Conservation (phyloP, 2,113 vertebrate genomes). For the Progne subis region DNA sequence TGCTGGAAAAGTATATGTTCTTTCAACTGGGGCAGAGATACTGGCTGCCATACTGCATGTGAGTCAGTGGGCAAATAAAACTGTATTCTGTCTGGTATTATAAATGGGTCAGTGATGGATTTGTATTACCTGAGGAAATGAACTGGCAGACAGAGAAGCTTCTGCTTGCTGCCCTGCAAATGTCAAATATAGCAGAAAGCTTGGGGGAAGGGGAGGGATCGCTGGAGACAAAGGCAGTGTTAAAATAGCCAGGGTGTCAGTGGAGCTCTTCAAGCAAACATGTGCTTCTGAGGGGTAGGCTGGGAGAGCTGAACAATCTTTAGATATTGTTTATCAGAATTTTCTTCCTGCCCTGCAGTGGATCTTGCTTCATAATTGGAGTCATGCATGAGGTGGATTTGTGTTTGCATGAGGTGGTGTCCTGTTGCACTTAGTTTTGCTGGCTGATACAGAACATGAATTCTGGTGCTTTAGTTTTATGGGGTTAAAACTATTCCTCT, state of each 20-base stretch:
- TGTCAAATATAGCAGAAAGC: slow-evolving; percentile 37
- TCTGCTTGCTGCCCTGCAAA: slow-evolving; percentile 39
- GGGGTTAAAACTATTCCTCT: background rate
- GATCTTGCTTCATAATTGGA: background rate
- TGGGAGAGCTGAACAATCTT: background rate
- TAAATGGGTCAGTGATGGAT: slow-evolving; percentile 56
- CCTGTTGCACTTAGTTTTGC: background rate
- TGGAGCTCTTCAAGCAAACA: background rate
- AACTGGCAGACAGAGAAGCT: slow-evolving; percentile 12
- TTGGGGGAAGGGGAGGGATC: slow-evolving; percentile 2
- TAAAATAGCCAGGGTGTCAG: background rate
- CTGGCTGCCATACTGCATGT: background rate
- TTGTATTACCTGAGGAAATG: slow-evolving; percentile 63
- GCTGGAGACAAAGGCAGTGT: background rate
- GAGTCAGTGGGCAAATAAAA: slow-evolving; percentile 38
- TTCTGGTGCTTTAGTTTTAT: background rate
- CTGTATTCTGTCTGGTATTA: slow-evolving; percentile 20
- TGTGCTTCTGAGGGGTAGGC: background rate
- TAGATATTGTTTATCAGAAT: background rate
- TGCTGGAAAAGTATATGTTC: background rate
- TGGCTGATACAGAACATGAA: background rate
- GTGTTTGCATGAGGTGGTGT: background rate
- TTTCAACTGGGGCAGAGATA: background rate
- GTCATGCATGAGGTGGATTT: background rate
- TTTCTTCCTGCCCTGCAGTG: background rate